These are phyloP conservation scores for Helicolenus hilgendorfi DNA, from an alignment of 2,797 vertebrate genomes.

Conservation along the genomic window DNA sequence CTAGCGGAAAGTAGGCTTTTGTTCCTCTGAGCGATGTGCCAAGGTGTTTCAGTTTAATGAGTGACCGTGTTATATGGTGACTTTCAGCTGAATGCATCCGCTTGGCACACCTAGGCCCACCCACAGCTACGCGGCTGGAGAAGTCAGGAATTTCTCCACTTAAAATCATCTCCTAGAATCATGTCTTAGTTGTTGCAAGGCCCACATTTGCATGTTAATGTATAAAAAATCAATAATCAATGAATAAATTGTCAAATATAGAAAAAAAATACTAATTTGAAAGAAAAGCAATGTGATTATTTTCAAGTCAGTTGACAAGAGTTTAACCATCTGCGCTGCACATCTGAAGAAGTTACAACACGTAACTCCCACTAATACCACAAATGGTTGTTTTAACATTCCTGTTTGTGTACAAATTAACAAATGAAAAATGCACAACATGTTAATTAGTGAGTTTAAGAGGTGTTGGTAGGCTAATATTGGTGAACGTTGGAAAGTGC, in stretches of 20 bases:
- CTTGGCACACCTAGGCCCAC: no score
- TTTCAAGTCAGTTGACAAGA: neutral
- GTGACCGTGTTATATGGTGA: neutral
- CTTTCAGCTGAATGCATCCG: neutral
- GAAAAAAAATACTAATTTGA: neutral
- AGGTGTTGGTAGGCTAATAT: no score
- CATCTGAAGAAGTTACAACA: neutral
- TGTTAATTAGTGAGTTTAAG: no score
- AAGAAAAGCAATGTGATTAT: neutral
- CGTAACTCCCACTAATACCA: neutral
- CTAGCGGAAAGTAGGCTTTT: neutral
- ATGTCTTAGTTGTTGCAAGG: neutral
- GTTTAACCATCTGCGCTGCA: neutral
- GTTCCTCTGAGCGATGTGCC: neutral
- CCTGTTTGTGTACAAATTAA: neutral
- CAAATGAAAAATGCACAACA: no score
- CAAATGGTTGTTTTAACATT: neutral
- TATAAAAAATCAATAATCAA: neutral
- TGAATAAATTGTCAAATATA: neutral
- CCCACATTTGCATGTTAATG: neutral
- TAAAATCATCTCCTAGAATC: neutral
- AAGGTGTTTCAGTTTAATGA: neutral
- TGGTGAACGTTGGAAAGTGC: no score
- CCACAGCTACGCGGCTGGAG: no score
- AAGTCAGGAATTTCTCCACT: neutral